Percentiles rank a stretch among this genome's conserved stretches.
These are phyloP conservation scores for Ceratina japonica DNA, from an alignment of 1,140 invertebrate species.

Conservation along the genomic window DNA sequence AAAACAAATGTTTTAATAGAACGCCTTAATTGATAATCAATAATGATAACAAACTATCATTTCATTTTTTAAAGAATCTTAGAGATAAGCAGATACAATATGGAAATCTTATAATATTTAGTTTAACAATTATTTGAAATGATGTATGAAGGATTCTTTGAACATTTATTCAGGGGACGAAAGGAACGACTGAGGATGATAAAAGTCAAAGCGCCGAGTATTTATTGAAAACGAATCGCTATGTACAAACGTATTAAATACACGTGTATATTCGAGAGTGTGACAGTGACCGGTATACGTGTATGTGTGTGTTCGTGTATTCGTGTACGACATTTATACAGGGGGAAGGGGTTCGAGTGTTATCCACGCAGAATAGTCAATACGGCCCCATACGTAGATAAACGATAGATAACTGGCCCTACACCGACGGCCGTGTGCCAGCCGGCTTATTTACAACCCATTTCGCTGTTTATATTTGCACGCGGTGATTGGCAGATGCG, in stretches of 20 bases:
- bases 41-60: too few relatives aligned
- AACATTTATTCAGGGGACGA: background rate
- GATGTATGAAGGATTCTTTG: too few relatives aligned
- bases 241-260: conserved; percentile 74
- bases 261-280: conserved; percentile 46
- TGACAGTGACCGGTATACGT: too few relatives aligned
- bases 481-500: conserved; percentile 49
- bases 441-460: conserved; percentile 67
- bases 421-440: conserved; percentile 28
- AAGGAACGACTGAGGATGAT: background rate
- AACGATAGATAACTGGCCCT: conserved; percentile 66
- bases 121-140: too few relatives aligned
- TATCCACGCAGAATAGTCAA: conserved; percentile 61
- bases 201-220: conserved; percentile 70
- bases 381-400: conserved; percentile 69
- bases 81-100: too few relatives aligned
- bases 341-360: conserved; percentile 42
- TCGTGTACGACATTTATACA: conserved; percentile 68
- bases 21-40: too few relatives aligned
- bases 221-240: conserved; percentile 73
- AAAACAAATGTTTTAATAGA: too few relatives aligned
- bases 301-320: too few relatives aligned
- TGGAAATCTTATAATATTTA: too few relatives aligned
- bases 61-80: too few relatives aligned
- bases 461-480: conserved; percentile 68